Evolutionary conservation across 92 coral and sea anemone genomes (phyloP).

Genomic region (Zoanthus sociatus): DNA sequence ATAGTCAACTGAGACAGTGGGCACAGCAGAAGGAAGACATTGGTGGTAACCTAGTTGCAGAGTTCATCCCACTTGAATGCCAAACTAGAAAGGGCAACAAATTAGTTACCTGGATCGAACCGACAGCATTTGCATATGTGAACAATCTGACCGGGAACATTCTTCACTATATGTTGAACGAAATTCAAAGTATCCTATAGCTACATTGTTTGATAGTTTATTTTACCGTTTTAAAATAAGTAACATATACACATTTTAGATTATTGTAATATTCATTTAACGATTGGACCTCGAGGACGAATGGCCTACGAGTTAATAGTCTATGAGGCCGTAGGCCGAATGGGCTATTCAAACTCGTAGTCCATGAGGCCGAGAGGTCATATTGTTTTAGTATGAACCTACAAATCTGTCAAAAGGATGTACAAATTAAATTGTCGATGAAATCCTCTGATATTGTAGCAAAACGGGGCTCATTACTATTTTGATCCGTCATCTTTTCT

Average conservation of each 20-base stretch:
- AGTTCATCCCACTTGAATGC: slow-evolving; percentile 27
- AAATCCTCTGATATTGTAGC: too few species aligned
- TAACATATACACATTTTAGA: not conserved
- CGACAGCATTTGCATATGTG: slow-evolving; percentile 41
- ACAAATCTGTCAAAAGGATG: too few species aligned
- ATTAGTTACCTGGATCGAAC: slow-evolving; percentile 13
- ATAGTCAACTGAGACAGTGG: slow-evolving; percentile 40
- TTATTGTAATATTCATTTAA: not conserved
- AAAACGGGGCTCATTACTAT: too few species aligned
- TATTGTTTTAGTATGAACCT: too few species aligned
- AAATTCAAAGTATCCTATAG: not conserved
- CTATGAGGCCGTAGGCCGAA: too few species aligned
- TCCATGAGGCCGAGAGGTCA: too few species aligned
- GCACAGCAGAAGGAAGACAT: slow-evolving; percentile 18
- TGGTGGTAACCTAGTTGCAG: slow-evolving; percentile 11
- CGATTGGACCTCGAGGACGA: not conserved
- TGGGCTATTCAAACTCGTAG: too few species aligned
- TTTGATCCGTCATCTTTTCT: too few species aligned
- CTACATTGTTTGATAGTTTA: not conserved
- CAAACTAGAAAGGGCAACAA: slow-evolving; percentile 13
- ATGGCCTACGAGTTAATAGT: too few species aligned
- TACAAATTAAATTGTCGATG: too few species aligned
- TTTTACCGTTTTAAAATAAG: not conserved
- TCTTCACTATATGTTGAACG: slow-evolving; percentile 30
- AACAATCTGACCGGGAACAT: slow-evolving; percentile 23